Conservation (phyloP, 2,888 invertebrate genomes). For the Altica lythri region DNA sequence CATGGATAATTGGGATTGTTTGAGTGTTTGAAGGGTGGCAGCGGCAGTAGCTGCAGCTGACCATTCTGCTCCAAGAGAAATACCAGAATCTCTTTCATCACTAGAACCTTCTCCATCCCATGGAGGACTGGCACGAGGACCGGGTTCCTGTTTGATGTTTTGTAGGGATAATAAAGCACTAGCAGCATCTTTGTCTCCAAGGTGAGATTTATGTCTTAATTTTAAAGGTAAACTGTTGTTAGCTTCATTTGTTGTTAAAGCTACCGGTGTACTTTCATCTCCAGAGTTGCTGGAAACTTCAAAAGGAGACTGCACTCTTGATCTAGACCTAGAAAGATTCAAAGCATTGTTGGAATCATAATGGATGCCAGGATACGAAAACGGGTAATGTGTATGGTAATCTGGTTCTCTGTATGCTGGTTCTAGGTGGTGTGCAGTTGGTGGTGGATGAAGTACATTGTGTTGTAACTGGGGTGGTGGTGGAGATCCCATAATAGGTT, state of each 20-base stretch:
- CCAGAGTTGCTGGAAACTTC: conserved; percentile 78
- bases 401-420: conserved; percentile 58
- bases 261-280: conserved; percentile 60
- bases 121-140: conserved; percentile 76
- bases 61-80: conserved; percentile 78
- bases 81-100: conserved; percentile 88
- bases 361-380: conserved; percentile 59
- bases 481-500: conserved; percentile 58
- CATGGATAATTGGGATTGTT: conserved; percentile 53
- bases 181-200: conserved; percentile 88
- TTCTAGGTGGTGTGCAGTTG: conserved; percentile 57
- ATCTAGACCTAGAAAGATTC: conserved; percentile 68
- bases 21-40: conserved; percentile 53
- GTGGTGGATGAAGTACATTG: conserved; percentile 50
- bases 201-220: conserved; percentile 87
- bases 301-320: conserved; percentile 73
- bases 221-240: conserved; percentile 87
- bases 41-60: conserved; percentile 54
- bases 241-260: conserved; percentile 59
- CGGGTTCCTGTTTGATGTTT: conserved; percentile 86
- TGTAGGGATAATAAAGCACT: conserved; percentile 79
- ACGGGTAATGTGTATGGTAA: conserved; percentile 54
- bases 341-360: conserved; percentile 67
- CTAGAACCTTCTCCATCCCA: conserved; percentile 91
- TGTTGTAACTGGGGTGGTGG: conserved; percentile 63